Percentiles rank a stretch among this genome's conserved stretches.
These are phyloP conservation scores for Sitobion miscanthi DNA, from an alignment of 1,140 invertebrate genomes.

Conservation along the genomic window DNA sequence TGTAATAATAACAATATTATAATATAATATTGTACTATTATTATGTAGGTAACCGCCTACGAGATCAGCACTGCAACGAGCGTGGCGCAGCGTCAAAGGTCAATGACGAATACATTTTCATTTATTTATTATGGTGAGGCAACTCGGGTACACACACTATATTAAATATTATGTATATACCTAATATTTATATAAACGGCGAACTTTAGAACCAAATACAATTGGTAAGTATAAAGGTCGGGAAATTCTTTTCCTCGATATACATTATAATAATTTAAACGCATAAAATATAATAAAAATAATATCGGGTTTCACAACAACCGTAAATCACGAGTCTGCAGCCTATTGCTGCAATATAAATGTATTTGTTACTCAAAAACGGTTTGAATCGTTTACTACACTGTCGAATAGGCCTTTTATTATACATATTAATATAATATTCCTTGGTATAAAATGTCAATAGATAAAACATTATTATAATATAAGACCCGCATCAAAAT, in stretches of 20 bases:
- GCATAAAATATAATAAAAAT: neutral
- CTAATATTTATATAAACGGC: neutral
- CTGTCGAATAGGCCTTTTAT: neutral
- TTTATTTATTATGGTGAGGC: neutral
- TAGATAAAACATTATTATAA: neutral
- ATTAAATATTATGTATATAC: neutral
- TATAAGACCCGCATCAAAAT: neutral
- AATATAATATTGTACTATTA: neutral
- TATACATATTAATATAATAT: neutral
- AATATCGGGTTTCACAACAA: neutral
- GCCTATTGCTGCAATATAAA: neutral
- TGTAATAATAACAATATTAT: conserved; percentile 5
- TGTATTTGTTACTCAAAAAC: neutral
- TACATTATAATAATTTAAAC: neutral
- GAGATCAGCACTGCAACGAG: neutral
- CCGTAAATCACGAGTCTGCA: neutral
- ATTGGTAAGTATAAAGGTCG: conserved; percentile 36
- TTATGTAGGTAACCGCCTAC: neutral
- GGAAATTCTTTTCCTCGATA: neutral
- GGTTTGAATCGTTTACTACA: neutral
- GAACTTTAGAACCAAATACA: conserved; percentile 37
- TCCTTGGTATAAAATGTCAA: neutral
- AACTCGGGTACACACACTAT: neutral
- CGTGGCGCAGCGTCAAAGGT: conserved; percentile 4
- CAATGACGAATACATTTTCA: conserved; percentile 45